Percentiles rank a stretch among this genome's conserved stretches.
phyloP scores from a whole-genome alignment of 2,113 vertebrate genomes.

The Hymenochirus boettgeri region DNA sequence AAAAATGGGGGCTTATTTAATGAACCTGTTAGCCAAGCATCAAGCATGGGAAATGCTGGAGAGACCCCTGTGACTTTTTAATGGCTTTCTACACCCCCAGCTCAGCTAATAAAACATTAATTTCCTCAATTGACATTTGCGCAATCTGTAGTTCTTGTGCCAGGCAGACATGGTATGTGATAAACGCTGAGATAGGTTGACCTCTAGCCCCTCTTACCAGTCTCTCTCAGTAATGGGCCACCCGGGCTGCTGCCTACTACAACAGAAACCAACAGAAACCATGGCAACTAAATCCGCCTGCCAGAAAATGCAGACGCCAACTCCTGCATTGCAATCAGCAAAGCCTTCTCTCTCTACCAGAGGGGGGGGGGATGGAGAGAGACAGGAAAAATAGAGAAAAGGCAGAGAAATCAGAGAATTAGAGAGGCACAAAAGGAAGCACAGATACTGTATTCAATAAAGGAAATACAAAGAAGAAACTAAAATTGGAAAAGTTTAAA shows the following conservation, averaged over 20 bases:
- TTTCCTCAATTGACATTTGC: slow-evolving; percentile 28
- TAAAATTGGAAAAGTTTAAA: too few relatives aligned
- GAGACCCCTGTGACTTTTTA: slow-evolving; percentile 22
- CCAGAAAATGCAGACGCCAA: slow-evolving; percentile 40
- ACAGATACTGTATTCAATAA: too few relatives aligned
- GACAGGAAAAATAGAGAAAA: not conserved
- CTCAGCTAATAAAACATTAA: slow-evolving; percentile 28
- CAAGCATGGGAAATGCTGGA: slow-evolving; percentile 5
- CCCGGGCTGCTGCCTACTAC: slow-evolving; percentile 38
- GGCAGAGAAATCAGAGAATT: not conserved
- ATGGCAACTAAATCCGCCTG: slow-evolving; percentile 39
- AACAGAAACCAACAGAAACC: slow-evolving; percentile 42
- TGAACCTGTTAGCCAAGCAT: too few relatives aligned
- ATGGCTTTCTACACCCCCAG: slow-evolving; percentile 17
- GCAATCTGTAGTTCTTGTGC: slow-evolving; percentile 26
- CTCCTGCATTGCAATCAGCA: slow-evolving; percentile 39
- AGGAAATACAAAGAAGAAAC: too few relatives aligned
- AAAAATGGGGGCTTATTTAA: too few relatives aligned
- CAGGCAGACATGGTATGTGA: slow-evolving; percentile 27
- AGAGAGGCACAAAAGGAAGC: too few relatives aligned
- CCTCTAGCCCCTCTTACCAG: slow-evolving; percentile 36
- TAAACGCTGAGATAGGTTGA: slow-evolving; percentile 30
- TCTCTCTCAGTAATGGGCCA: slow-evolving; percentile 37
- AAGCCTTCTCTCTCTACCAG: slow-evolving; percentile 37
- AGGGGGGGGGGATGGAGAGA: slow-evolving; percentile 3